These are phyloP conservation scores for Fistularia commersonii DNA, from an alignment of 2,797 vertebrate genomes.

Conservation along the genomic window DNA sequence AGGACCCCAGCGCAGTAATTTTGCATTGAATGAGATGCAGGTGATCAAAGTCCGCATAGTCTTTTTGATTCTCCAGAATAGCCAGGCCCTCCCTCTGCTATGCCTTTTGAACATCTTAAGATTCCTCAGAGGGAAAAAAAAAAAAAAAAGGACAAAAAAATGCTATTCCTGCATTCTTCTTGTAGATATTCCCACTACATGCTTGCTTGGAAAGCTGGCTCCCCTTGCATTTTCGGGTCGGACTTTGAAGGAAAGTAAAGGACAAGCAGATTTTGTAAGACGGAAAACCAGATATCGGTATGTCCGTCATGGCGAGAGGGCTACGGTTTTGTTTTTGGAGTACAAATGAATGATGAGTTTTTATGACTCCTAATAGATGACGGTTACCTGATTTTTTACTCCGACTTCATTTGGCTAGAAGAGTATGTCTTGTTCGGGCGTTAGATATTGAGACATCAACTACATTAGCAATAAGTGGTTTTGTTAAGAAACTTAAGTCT, in stretches of 20 bases:
- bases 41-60: conserved; percentile 78
- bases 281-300: conserved; percentile 24
- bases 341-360: too few species aligned
- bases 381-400: too few species aligned
- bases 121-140: conserved; percentile 28
- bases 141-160: conserved; percentile 31
- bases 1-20: conserved; percentile 61
- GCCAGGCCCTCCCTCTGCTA: conserved; percentile 65
- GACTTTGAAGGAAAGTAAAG: conserved; percentile 48
- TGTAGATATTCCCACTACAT: conserved; percentile 63
- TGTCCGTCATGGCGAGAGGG: background rate
- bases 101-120: conserved; percentile 78
- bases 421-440: too few species aligned
- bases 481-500: too few species aligned
- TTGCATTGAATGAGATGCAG: conserved; percentile 69
- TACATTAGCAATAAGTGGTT: too few species aligned
- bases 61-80: conserved; percentile 77
- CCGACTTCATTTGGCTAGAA: too few species aligned
- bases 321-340: too few species aligned
- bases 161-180: conserved; percentile 66
- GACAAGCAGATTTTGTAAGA: conserved; percentile 36
- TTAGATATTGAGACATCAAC: too few species aligned
- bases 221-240: conserved; percentile 22
- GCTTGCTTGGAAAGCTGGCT: conserved; percentile 39
- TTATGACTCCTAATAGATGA: too few species aligned